Evolutionary conservation across 2,888 invertebrate species (phyloP), one percentile per base, ranked within the genome.

Genomic region (Eupithecia subfuscata): DNA sequence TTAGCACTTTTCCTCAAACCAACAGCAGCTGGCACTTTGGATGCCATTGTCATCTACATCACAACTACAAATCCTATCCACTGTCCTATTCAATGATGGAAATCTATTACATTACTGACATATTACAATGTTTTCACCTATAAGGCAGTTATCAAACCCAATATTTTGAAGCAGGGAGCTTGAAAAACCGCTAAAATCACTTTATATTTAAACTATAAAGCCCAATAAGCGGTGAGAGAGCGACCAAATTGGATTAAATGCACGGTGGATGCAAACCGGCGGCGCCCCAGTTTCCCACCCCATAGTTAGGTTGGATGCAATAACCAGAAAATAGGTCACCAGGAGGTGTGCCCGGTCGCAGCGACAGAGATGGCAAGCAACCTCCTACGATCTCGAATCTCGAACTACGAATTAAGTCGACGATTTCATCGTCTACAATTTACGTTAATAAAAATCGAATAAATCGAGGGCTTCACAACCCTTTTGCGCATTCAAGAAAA

Each of bases 321-420:
- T 93, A 94, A 89, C 90, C 92, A 92, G 95, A 93, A 95, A 92
- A 94, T 95, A 94, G 95, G 95, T 95, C 95, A 95, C 88, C 90
- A 90, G 65, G 93, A 94, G 94, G 94, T 94, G 94, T 92, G 94
- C 92, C 94, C 91, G 90, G 90, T 86, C 90, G 85, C 88, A 88
- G 87, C 87, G 90, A 90, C 85, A 89, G 91, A 90, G 90, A 91
- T 89, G 82, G 86, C 89, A 88, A 86, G 90, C 90, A 90, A 88
- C 86, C 87, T 81, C 83, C 84, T 82, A n/a, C n/a, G n/a, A n/a
- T n/a, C 78, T 80, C 86, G 85, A 88, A 88, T 86, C 84, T 85
- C 85, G 86, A 85, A 34, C 48, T 70, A 87, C 65, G 65, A 40
- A 67, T 12, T 6, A n/a, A 67, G 12, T 40, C 65, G 37, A n/a